phyloP scores from a whole-genome alignment of 2,113 vertebrate species.

The Orthonyx spaldingii region DNA sequence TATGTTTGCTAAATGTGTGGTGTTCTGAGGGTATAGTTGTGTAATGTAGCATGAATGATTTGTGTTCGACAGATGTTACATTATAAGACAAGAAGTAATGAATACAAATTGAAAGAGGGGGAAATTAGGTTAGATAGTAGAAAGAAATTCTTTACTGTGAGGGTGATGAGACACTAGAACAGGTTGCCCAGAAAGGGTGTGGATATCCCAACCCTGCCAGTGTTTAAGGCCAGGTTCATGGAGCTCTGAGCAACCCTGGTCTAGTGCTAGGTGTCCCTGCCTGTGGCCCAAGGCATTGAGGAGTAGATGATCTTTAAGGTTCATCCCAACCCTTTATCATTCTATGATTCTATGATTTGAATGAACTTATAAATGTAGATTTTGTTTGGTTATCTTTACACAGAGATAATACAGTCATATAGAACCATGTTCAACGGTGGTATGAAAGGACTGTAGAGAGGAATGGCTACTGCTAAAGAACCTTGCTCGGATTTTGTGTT shows the following conservation, averaged over 20 bases:
- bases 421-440: fast-evolving
- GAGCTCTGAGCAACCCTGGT: background rate
- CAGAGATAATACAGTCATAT: background rate
- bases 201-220: background rate
- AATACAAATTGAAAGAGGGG: background rate
- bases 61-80: background rate
- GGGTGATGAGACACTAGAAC: background rate
- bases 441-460: background rate
- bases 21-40: background rate
- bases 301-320: background rate
- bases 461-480: background rate
- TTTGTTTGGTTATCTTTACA: background rate
- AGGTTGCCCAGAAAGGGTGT: background rate
- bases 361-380: background rate
- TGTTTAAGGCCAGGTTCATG: background rate
- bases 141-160: background rate
- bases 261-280: background rate
- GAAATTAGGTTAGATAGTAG: background rate
- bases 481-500: background rate
- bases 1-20: background rate
- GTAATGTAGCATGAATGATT: background rate
- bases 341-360: background rate
- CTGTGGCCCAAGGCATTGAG: fast-evolving
- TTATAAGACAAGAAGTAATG: background rate
- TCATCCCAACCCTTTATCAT: background rate